These are phyloP conservation scores for Metellina segmentata DNA, from an alignment of 2,888 invertebrate genomes.

Conservation along the genomic window DNA sequence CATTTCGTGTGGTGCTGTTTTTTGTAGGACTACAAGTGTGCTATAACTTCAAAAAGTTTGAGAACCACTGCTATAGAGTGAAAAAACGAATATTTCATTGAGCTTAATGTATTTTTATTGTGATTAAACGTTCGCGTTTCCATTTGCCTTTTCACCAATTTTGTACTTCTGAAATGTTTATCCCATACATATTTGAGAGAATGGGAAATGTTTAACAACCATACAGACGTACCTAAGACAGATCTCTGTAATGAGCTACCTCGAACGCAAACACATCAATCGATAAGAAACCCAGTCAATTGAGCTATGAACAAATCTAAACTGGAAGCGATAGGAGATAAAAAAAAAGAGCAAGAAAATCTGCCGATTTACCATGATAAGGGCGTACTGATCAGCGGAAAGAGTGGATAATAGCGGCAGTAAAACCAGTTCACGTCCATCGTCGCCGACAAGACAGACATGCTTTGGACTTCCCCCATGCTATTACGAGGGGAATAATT, in stretches of 20 bases:
- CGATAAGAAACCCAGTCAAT: not conserved
- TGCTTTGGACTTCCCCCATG: not conserved
- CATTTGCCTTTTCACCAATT: no score
- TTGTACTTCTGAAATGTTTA: no score
- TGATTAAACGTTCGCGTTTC: no score
- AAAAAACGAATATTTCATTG: no score
- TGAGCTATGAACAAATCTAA: not conserved
- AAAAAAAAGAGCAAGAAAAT: not conserved
- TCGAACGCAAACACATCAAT: not conserved
- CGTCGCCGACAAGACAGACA: not conserved
- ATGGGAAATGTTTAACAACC: no score
- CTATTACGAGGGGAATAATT: not conserved
- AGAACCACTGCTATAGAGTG: no score
- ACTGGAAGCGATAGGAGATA: not conserved
- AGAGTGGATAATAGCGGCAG: not conserved
- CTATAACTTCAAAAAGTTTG: no score
- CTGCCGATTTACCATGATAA: not conserved
- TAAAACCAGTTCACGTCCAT: not conserved
- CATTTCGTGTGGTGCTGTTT: no score
- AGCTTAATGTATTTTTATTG: no score
- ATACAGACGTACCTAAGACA: no score
- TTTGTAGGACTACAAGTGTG: no score
- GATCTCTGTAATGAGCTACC: not conserved
- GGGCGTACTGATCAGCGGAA: not conserved
- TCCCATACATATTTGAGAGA: no score